Conservation (phyloP, 2,113 vertebrate species). For the Xenopus borealis region DNA sequence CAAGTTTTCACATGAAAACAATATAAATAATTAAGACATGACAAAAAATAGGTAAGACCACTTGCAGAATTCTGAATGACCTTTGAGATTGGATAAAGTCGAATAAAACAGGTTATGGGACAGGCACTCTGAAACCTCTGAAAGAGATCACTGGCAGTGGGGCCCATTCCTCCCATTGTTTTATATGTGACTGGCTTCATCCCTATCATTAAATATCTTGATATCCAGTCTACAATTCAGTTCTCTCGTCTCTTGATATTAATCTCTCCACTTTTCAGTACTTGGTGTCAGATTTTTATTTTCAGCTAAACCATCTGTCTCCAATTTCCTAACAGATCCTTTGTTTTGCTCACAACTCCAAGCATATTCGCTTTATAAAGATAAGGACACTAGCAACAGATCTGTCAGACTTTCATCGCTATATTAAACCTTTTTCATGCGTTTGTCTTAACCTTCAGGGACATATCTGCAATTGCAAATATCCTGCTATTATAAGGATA, state of each 20-base stretch:
- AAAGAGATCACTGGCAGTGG: too few relatives aligned
- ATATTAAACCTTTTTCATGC: neutral
- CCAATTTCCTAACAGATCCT: neutral
- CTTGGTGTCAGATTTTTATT: constrained; percentile 7
- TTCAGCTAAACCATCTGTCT: constrained; percentile 10
- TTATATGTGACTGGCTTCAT: neutral
- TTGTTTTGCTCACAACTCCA: constrained; percentile 6
- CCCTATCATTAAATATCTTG: neutral
- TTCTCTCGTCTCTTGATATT: neutral
- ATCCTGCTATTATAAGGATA: neutral
- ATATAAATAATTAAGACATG: too few relatives aligned
- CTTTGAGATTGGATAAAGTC: too few relatives aligned
- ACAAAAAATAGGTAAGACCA: too few relatives aligned
- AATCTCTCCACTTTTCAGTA: constrained; percentile 2
- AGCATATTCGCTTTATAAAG: neutral
- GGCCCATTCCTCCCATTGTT: too few relatives aligned
- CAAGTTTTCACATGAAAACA: too few relatives aligned
- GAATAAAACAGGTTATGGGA: too few relatives aligned
- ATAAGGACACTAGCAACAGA: neutral
- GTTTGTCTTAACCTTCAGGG: neutral
- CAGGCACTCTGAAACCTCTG: too few relatives aligned
- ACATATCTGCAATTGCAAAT: neutral
- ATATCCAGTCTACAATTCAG: too few relatives aligned
- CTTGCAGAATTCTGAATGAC: too few relatives aligned
- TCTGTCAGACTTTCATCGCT: neutral